Evolutionary conservation across 2,797 vertebrate species (phyloP).

Genomic region (Peromyscus eremicus): DNA sequence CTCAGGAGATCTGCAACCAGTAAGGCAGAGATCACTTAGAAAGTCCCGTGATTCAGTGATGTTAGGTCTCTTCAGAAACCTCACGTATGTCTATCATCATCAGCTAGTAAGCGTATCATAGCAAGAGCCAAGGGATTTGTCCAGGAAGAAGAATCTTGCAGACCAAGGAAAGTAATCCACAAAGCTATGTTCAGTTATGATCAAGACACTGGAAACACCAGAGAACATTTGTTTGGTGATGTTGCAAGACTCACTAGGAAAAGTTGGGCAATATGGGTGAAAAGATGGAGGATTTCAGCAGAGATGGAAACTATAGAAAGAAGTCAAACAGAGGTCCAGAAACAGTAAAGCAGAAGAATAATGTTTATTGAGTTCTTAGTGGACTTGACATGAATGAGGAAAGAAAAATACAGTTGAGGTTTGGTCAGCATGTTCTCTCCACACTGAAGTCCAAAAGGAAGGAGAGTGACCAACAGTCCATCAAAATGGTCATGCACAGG

Average conservation of each 20-base stretch:
- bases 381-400: neutral
- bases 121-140: neutral
- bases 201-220: neutral
- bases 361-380: neutral
- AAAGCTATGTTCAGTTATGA: neutral
- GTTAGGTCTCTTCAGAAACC: neutral
- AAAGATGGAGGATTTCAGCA: neutral
- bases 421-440: neutral
- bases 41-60: neutral
- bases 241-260: neutral
- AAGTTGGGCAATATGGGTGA: neutral
- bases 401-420: neutral
- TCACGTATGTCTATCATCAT: neutral
- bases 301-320: neutral
- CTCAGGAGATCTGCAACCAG: neutral
- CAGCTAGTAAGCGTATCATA: neutral
- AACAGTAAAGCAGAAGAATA: neutral
- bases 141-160: neutral
- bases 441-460: neutral
- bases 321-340: neutral
- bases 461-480: neutral
- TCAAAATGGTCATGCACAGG: neutral
- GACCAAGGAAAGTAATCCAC: neutral
- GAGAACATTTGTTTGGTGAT: neutral
- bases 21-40: neutral